These are phyloP conservation scores for Drosophila formosana DNA, from an alignment of 2,888 invertebrate species.

Conservation along the genomic window DNA sequence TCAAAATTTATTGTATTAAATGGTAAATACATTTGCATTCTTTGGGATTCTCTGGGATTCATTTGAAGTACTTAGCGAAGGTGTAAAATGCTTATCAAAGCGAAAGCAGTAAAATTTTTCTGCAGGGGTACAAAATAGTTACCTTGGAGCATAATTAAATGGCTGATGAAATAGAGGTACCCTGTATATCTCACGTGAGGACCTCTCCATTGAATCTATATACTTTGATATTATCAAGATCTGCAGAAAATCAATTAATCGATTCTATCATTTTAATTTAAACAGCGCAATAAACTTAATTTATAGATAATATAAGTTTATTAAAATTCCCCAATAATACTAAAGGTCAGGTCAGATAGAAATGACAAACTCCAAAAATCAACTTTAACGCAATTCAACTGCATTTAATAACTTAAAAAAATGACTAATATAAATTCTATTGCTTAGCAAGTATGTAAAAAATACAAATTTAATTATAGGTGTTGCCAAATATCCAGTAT, in stretches of 20 bases:
- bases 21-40: not conserved
- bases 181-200: not conserved
- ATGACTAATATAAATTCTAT: not conserved
- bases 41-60: not conserved
- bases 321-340: not conserved
- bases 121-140: not conserved
- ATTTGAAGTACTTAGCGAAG: not conserved
- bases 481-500: not conserved
- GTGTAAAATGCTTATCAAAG: not conserved
- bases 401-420: conserved; percentile 2
- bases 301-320: too few species aligned
- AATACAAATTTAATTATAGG: conserved; percentile 6
- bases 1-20: conserved; percentile 40
- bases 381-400: not conserved
- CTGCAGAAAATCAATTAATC: too few species aligned
- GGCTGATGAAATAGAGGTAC: conserved; percentile 1
- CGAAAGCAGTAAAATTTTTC: not conserved
- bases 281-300: too few species aligned
- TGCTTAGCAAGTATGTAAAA: not conserved
- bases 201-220: too few species aligned
- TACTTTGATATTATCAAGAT: too few species aligned
- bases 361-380: too few species aligned
- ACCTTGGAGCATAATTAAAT: not conserved
- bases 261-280: too few species aligned
- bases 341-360: too few species aligned